Conservation (phyloP, 1,140 invertebrate species). For the Triops longicaudatus region DNA sequence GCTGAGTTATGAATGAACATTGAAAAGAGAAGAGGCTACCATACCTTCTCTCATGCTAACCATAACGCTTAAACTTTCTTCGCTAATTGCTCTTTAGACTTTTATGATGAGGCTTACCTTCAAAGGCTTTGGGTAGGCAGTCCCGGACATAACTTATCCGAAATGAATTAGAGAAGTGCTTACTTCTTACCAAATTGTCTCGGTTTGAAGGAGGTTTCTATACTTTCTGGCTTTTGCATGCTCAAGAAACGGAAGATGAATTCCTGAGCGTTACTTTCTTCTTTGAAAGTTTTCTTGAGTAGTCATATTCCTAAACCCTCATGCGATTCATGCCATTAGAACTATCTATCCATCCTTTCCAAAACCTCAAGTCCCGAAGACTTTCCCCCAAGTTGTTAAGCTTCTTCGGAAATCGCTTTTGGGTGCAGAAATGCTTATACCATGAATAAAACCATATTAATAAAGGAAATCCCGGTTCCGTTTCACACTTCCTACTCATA, state of each 20-base stretch:
- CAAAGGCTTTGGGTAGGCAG: background rate
- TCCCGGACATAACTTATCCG: background rate
- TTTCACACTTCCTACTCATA: background rate
- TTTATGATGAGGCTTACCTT: conserved; percentile 8
- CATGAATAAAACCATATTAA: background rate
- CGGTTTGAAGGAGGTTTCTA: background rate
- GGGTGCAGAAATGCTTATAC: background rate
- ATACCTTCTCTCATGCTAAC: background rate
- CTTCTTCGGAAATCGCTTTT: background rate
- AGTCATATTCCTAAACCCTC: background rate
- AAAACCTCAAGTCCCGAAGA: background rate
- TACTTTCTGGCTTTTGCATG: background rate
- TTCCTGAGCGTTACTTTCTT: background rate
- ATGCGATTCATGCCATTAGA: background rate
- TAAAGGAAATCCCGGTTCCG: conserved; percentile 5
- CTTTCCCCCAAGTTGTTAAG: background rate
- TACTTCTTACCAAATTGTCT: background rate
- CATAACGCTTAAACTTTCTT: background rate
- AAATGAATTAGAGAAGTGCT: background rate
- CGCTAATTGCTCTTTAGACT: conserved; percentile 12
- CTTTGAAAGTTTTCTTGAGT: background rate
- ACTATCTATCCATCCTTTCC: background rate
- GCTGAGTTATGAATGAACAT: background rate
- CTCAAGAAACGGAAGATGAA: background rate
- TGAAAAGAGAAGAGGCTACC: background rate